phyloP scores from a whole-genome alignment of 2,797 vertebrate genomes.

The Enteromius fasciolatus region DNA sequence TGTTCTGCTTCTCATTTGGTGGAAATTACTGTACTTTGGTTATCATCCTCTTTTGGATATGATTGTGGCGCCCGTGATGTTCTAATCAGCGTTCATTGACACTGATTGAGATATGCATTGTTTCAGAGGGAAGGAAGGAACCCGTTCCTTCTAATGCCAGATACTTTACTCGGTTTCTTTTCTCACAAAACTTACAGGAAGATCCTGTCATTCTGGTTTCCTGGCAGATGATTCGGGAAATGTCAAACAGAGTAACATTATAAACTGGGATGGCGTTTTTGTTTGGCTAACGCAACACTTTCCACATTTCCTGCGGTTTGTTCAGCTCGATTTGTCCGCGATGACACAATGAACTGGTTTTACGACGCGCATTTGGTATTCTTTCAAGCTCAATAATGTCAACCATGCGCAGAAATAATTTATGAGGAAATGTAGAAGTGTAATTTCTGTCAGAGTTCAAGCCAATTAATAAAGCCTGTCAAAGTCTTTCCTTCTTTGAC shows the following conservation, averaged over 20 bases:
- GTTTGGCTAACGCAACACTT: conserved; percentile 28
- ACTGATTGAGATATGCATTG: conserved; percentile 48
- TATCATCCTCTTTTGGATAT: conserved; percentile 34
- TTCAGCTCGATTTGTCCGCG: neutral
- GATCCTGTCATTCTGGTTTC: conserved; percentile 20
- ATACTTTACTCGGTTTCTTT: conserved; percentile 6
- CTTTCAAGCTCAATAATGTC: conserved; percentile 38
- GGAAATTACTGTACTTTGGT: conserved; percentile 35
- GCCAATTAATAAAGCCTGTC: conserved; percentile 43
- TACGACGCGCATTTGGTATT: neutral
- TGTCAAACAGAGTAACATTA: conserved; percentile 20
- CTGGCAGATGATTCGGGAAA: conserved; percentile 38
- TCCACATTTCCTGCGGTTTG: conserved; percentile 13
- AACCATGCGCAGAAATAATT: conserved; percentile 18
- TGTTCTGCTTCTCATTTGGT: conserved; percentile 39
- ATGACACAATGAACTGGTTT: conserved; percentile 21
- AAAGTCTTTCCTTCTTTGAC: conserved; percentile 33
- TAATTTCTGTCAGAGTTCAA: conserved; percentile 49
- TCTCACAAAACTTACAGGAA: conserved; percentile 19
- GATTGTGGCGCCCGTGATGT: conserved; percentile 47
- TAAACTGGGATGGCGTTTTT: conserved; percentile 28
- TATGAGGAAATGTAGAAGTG: conserved; percentile 29
- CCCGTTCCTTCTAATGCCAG: neutral
- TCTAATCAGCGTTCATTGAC: conserved; percentile 45
- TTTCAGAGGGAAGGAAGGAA: conserved; percentile 36